Base-by-base conservation (phyloP, 2,888 invertebrate species). In the Drosophila picticornis region DNA sequence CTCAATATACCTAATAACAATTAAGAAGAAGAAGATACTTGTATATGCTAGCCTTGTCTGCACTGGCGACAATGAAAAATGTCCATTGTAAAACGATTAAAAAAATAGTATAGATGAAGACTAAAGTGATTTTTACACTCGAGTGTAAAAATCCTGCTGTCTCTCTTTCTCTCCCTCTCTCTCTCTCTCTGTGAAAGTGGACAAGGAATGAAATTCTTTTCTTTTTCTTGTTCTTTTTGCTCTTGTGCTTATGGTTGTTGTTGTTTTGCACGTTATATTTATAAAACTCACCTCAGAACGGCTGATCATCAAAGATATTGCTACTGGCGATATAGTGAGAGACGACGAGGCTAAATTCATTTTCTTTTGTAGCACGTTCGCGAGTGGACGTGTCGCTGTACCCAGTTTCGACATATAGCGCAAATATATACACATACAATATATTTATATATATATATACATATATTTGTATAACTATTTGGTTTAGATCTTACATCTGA, bases 231-330 rank as follows among this genome's bases (percentile, higher is more conserved):
- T 67, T 71, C 34, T 62, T 72, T 34, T 63, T 77, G 59, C 61
- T 64, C 51, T 40, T 59, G 40, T 67, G 62, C 59, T 38, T 70
- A 59, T 73, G 66, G 67, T 65, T 72, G 81, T 62, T 70, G 64
- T 70, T 75, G 64, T 62, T 68, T 77, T 73, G 74, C 73, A 80
- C 75, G 79, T 75, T 91, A 86, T 88, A 83, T 88, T 88, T 88
- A 91, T 81, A 90, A 77, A 86, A 86, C 72, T 88, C 91, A 90
- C 91, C 88, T 91, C 91, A 88, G 80, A 91, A 88, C 88, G 88
- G 79, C 89, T 90, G 90, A 91, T 91, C 91, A 82, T 77, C 90
- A 88, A 85, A 67, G 60, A 56, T 66, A 61, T 62, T 77, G 64
- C 57, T 53, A 61, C 46, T 69, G 62, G 46, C 55, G 32, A 46